A percentile compares a stretch with the other conserved stretches of the same genome.
Evolutionary conservation across 2,888 invertebrate species (phyloP).

Genomic region (Pristionchus fissidentatus): DNA sequence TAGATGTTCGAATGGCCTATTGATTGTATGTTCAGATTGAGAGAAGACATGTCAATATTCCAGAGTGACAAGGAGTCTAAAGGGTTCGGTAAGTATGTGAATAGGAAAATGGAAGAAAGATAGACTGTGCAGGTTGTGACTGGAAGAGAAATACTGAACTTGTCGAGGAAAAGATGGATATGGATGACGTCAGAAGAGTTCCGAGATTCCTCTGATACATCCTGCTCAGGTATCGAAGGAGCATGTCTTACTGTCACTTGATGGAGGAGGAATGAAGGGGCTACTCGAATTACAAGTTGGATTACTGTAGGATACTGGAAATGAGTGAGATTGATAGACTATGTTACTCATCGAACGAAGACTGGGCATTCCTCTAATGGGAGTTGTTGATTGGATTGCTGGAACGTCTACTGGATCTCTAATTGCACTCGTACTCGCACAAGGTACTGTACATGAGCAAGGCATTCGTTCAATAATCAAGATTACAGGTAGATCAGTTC

Average conservation of each 20-base stretch:
- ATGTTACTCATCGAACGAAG: conserved; percentile 41
- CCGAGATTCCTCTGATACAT: background rate
- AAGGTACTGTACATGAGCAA: conserved; percentile 6
- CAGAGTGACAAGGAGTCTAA: background rate
- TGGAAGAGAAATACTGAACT: conserved; percentile 39
- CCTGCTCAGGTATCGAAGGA: conserved; percentile 7
- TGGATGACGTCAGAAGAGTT: conserved; percentile 28
- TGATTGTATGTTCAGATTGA: background rate
- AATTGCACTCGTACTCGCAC: conserved; percentile 41
- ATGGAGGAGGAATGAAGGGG: conserved; percentile 45
- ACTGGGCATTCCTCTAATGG: conserved; percentile 38
- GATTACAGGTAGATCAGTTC: conserved; percentile 17
- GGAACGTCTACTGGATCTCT: conserved; percentile 47
- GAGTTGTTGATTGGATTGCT: conserved; percentile 44
- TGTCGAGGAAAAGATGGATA: conserved; percentile 42
- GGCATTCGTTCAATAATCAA: background rate
- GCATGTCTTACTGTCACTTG: conserved; percentile 22
- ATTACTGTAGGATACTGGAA: background rate
- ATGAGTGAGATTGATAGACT: background rate
- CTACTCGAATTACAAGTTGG: conserved; percentile 41
- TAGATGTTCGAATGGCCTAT: background rate
- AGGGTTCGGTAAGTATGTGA: background rate
- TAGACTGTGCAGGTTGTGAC: conserved; percentile 11
- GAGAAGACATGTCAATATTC: conserved; percentile 13
- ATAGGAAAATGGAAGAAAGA: background rate